Evolutionary conservation across 2,888 invertebrate genomes (phyloP), one percentile per base, ranked within the genome.

Genomic region (Cosmia pyralina): DNA sequence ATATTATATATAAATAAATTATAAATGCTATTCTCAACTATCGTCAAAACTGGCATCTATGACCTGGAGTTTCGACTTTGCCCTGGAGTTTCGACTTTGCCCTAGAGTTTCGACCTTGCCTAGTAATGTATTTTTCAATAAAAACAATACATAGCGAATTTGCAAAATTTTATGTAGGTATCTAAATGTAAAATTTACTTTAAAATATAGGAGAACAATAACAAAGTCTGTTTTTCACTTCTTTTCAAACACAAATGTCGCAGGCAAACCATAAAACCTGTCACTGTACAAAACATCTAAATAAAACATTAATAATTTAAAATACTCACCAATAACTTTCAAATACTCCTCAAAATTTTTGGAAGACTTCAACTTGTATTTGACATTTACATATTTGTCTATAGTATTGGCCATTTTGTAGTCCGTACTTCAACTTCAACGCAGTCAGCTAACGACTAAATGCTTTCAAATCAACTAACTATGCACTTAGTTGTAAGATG

Each of bases 271-370:
- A 44, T 44, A 22, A 38, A 38, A 15, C 0, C 62, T 19, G 19
- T 10, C 38, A 41, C 5, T 38, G 8, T 17, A 22, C 0, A n/a
- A 52, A 22, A 38, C 11, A 38, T 38, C 4, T 17, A 28, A n/a
- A 34, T 53, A 55, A 8, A 64, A 6, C n/a, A 1, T 6, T 3
- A 41, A 3, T 13, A 52, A 41, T 41, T 34, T 58, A 28, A 60
- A 11, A 19, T 13, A 88, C 93, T 92, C 48, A 93, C 93, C 92
- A 48, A 93, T 90, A 85, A 88, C 92, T 72, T 93, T 93, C 38
- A 94, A 80, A 78, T 93, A 94, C 4, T 93, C 93, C 4, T 94
- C 94, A 74, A 94, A 94, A 69, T 93, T 90, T 3, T 93, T 92
- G 44, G 94, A 94, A 1, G 90, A 84, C 81, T 89, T 92, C 68